These are phyloP conservation scores for Dermatemys mawii DNA, from an alignment of 2,113 vertebrate genomes.

Conservation along the genomic window DNA sequence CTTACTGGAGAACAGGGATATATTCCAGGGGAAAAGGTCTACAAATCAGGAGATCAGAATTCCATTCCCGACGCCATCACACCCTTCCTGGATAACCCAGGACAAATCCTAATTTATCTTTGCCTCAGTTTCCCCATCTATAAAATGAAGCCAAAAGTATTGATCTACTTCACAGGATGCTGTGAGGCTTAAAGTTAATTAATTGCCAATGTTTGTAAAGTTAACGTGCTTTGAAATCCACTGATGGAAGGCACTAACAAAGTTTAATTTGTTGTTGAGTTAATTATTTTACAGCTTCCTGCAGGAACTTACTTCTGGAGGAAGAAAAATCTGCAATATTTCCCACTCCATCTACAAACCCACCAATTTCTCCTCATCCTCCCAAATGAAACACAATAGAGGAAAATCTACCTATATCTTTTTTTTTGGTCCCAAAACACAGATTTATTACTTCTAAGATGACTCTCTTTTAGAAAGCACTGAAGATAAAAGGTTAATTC, in stretches of 20 bases:
- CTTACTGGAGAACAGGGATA: not conserved
- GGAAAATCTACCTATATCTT: not conserved
- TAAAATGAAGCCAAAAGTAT: not conserved
- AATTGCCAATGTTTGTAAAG: not conserved
- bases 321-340: not conserved
- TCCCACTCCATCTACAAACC: not conserved
- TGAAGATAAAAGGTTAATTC: not conserved
- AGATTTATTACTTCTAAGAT: not conserved
- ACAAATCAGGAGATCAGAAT: not conserved
- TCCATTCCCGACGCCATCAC: not conserved
- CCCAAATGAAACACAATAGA: not conserved
- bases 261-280: not conserved
- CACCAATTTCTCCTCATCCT: not conserved
- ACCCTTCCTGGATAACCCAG: not conserved
- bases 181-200: not conserved
- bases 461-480: not conserved
- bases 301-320: not conserved
- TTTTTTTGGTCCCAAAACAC: not conserved
- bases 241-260: not conserved
- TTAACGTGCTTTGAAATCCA: not conserved
- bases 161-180: not conserved
- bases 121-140: no score
- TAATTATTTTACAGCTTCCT: not conserved
- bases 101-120: not conserved
- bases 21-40: not conserved